These are phyloP conservation scores for Conistra vaccinii DNA, from an alignment of 2,888 invertebrate species.

Conservation along the genomic window DNA sequence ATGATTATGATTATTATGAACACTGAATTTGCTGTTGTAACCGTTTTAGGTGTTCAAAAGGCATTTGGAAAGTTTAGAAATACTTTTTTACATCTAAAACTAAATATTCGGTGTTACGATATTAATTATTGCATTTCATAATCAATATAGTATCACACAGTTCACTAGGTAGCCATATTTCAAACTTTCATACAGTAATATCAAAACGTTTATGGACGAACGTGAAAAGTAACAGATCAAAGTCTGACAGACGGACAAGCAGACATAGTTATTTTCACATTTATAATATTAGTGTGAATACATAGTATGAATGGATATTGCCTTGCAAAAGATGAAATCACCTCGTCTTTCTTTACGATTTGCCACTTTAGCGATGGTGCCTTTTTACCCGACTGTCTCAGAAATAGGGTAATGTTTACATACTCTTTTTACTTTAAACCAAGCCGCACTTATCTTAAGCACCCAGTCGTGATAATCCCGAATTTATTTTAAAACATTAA, in stretches of 20 bases:
- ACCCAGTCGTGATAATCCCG: constrained; percentile 41
- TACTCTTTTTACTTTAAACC: constrained; percentile 14
- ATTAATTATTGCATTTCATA: too few species aligned
- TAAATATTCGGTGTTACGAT: too few species aligned
- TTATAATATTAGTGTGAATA: neutral
- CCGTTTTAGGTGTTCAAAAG: too few species aligned
- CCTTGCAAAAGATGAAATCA: neutral
- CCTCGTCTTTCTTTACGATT: neutral
- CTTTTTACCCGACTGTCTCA: neutral
- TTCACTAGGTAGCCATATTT: too few species aligned
- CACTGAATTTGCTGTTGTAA: too few species aligned
- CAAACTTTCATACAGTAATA: too few species aligned
- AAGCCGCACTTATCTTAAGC: constrained; percentile 40
- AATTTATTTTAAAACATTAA: constrained; percentile 55
- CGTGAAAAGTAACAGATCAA: neutral
- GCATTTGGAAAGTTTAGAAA: too few species aligned
- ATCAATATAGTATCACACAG: too few species aligned
- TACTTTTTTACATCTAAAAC: too few species aligned
- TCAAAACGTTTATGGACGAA: too few species aligned
- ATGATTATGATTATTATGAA: too few species aligned
- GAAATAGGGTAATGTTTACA: constrained; percentile 7
- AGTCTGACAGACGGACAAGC: neutral
- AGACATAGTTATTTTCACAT: too few species aligned
- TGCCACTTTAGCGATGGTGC: neutral
- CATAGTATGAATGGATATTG: neutral